These are phyloP conservation scores for Aphidius colemani DNA, from an alignment of 2,888 invertebrate species.

Conservation along the genomic window DNA sequence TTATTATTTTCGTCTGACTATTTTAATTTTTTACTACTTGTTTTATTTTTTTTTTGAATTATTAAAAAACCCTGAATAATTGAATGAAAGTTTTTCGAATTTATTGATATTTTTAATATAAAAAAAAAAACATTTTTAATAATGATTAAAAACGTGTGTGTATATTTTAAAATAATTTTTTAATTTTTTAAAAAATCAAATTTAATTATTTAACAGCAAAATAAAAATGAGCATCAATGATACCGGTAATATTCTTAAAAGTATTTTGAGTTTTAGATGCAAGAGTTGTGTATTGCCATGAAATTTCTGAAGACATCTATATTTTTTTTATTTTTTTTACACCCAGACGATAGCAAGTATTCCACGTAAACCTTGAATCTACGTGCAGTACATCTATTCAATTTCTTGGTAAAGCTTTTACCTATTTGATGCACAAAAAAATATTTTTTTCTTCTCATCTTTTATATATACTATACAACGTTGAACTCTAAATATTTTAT, in stretches of 20 bases:
- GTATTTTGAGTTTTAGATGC: no score
- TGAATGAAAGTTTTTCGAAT: no score
- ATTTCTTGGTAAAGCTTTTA: constrained; percentile 5
- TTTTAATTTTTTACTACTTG: no score
- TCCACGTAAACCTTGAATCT: constrained; percentile 24
- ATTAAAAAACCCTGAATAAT: no score
- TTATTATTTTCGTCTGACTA: no score
- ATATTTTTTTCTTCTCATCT: neutral
- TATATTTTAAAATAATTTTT: neutral
- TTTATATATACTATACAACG: no score
- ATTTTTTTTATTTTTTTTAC: constrained; percentile 10
- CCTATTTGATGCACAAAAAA: neutral
- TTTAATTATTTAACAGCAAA: no score
- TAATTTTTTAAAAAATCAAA: no score
- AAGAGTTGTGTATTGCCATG: constrained; percentile 21
- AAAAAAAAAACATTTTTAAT: no score
- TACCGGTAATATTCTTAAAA: neutral
- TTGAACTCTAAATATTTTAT: neutral
- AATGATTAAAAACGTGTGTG: neutral
- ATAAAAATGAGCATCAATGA: neutral
- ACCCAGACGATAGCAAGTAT: constrained; percentile 23
- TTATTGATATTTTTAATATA: no score
- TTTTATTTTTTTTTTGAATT: no score
- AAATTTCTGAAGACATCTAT: constrained; percentile 15
- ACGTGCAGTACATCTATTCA: constrained; percentile 24